Conservation (phyloP, 37 sponge, comb jelly and placozoan genomes). For the Crambe crambe region DNA sequence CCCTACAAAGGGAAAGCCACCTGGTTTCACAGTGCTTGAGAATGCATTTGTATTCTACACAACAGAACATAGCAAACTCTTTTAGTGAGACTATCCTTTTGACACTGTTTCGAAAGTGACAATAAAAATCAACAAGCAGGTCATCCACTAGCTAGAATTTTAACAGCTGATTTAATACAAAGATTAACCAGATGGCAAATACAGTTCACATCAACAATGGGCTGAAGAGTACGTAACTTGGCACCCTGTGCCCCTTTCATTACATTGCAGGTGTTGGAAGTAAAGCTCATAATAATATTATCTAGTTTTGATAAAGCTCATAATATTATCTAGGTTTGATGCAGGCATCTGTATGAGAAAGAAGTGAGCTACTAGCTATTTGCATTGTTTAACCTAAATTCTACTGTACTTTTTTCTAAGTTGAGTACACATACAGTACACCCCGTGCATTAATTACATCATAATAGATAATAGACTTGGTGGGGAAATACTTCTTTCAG, state of each 20-base stretch:
- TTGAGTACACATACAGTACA: too few species aligned
- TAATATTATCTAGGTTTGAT: too few species aligned
- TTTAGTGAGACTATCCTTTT: slow-evolving; percentile 29
- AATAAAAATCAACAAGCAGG: slow-evolving; percentile 43
- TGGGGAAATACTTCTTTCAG: too few species aligned
- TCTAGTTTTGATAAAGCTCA: too few species aligned
- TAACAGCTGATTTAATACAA: slow-evolving; percentile 42
- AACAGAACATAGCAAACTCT: slow-evolving; percentile 23
- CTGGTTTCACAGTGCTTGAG: slow-evolving; percentile 45
- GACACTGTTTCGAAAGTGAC: slow-evolving; percentile 39
- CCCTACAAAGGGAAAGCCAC: slow-evolving; percentile 34
- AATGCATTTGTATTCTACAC: slow-evolving; percentile 20
- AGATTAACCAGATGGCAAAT: slow-evolving; percentile 35
- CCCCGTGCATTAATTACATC: too few species aligned
- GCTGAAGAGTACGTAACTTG: slow-evolving; percentile 4
- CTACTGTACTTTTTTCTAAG: too few species aligned
- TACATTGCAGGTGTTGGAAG: slow-evolving; percentile 30
- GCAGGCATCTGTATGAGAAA: too few species aligned
- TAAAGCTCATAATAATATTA: slow-evolving; percentile 27
- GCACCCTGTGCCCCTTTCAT: neutral
- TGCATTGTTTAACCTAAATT: too few species aligned
- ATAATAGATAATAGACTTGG: too few species aligned
- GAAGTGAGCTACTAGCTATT: too few species aligned
- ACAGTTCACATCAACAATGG: slow-evolving; percentile 34
- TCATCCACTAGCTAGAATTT: slow-evolving; percentile 42